Evolutionary conservation across 2,797 vertebrate species (phyloP), one percentile per base, ranked within the genome.

Genomic region (Poeciliopsis paucimaculata): DNA sequence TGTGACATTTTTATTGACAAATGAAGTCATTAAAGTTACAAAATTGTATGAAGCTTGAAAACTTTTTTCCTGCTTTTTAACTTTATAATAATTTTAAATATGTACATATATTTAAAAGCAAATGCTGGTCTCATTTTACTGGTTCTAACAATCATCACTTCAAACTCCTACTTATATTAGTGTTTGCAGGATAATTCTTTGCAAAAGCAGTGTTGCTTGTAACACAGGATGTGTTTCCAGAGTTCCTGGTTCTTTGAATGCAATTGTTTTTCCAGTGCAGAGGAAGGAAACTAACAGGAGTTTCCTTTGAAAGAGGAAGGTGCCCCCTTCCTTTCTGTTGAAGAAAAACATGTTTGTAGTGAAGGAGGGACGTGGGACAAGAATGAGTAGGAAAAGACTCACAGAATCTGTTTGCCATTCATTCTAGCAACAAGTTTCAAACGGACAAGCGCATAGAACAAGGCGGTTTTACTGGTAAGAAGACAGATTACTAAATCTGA

Each of bases 231-330:
- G 94, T 87, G 93, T 89, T 92, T 90, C 92, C 82, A 92, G 87
- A 81, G 79, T 87, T 95, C 92, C 92, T 90, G 70, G 82, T 90
- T 94, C 90, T 93, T 95, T 91, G 93, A 91, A 94, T 90, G 93
- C 85, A 89, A 89, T 90, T 95, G 95, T 91, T 92, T 87, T 91
- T 85, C 90, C 91, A 95, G 84, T 77, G 75, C 80, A 90, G 80
- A 81, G 93, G 96, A 97, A 98, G 96, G 95, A 94, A 89, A 92
- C 93, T 88, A 92, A 94, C 93, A 95, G 91, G 86, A 92, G 93
- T 96, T 97, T 97, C 96, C 95, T 89, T 86, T 92, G 82, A 83
- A 88, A 94, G 91, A 93, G 94, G 93, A 97, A 96, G 92, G 89
- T 88, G 80, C 86, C 80, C 82, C 80, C 89, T 94, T 93, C 90